Evolutionary conservation across 2,888 invertebrate species (phyloP).

Genomic region (Ligdia adustata): DNA sequence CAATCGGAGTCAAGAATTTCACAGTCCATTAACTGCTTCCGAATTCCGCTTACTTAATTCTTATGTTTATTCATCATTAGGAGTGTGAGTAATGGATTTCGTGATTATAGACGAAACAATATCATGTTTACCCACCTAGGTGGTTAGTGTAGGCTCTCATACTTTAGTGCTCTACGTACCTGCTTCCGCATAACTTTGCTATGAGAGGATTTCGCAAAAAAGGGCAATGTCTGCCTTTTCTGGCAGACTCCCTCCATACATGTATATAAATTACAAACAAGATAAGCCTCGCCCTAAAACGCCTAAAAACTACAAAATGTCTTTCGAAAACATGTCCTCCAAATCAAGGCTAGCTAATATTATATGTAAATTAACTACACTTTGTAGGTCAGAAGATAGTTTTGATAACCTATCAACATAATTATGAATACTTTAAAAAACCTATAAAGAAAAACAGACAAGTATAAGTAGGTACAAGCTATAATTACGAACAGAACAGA

Average conservation of each 20-base stretch:
- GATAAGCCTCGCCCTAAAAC: conserved; percentile 27
- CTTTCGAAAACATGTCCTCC: background rate
- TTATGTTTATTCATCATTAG: conserved; percentile 23
- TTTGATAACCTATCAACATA: too few species aligned
- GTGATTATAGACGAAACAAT: conserved; percentile 22
- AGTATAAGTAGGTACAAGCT: too few species aligned
- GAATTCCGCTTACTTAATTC: conserved; percentile 26
- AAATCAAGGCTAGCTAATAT: too few species aligned
- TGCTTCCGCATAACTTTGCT: conserved; percentile 33
- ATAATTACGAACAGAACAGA: conserved; percentile 27
- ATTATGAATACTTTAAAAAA: too few species aligned
- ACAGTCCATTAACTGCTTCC: conserved; percentile 30
- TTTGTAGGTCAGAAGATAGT: too few species aligned
- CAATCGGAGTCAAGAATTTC: conserved; percentile 20
- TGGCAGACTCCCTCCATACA: conserved; percentile 20
- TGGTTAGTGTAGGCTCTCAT: background rate
- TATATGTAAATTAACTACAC: too few species aligned
- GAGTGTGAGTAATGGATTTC: conserved; percentile 22
- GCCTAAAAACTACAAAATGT: conserved; percentile 6
- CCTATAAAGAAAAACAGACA: too few species aligned
- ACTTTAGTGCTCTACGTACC: conserved; percentile 1
- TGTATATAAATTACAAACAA: conserved; percentile 26
- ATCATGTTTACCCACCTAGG: conserved; percentile 7
- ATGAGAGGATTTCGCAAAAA: conserved; percentile 18
- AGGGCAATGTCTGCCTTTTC: conserved; percentile 20